Base-by-base conservation (phyloP, 2,888 invertebrate genomes). In the Hypercompe scribonia region DNA sequence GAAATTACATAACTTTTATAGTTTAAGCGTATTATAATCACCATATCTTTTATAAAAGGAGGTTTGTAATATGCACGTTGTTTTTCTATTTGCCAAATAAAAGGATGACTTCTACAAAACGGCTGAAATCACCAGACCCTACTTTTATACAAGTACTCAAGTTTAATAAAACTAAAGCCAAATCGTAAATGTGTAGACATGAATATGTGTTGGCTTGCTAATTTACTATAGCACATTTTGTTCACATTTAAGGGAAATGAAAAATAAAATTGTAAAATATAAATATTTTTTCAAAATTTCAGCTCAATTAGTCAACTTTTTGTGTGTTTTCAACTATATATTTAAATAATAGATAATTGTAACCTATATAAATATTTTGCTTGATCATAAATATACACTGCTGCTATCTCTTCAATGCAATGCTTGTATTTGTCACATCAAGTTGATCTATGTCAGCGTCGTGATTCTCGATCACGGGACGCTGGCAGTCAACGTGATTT, bases 401-500 rank as follows among this genome's bases (percentile, higher is more conserved):
- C 75, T 73, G 74, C 78, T 79, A 82, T 82, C 84, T 77, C 75
- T 72, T 75, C 82, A 74, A 72, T 73, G 78, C 82, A 82, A 69
- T 78, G 76, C 72, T 81, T 79, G 85, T 83, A 78, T 84, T 81
- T 77, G 84, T 82, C 84, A 78, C 79, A 84, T 85, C 85, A 78
- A 84, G 79, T 83, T 82, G 82, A 82, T 82, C 79, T 84, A 81
- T 82, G 79, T 82, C 84, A 80, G 78, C 76, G 75, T 81, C 84
- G 83, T 83, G 79, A 81, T 82, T 81, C 81, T 78, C 80, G 84
- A 82, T 82, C 85, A 81, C 84, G 81, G 82, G 78, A 79, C 78
- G 78, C 76, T 81, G 74, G 80, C 84, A 81, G 82, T 79, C 80
- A 85, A 81, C 76, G 79, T 84, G 86, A 86, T 86, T 86, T 85